Conservation (phyloP, 2,113 vertebrate genomes). For the Neomonachus schauinslandi region DNA sequence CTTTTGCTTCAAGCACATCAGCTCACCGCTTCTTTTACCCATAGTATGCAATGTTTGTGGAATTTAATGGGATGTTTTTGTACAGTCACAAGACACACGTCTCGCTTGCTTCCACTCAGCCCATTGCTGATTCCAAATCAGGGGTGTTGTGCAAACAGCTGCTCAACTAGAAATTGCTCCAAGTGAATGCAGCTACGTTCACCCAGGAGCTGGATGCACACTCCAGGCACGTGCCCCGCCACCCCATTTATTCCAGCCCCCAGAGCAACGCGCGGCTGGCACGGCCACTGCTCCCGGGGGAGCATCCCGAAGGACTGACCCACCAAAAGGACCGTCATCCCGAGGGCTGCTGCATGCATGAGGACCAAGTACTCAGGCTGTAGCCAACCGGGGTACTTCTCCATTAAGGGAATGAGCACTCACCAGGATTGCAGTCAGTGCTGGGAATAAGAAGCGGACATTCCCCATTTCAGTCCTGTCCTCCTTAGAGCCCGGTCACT, state of each 20-base stretch:
- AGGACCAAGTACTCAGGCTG: not conserved
- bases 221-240: not conserved
- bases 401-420: not conserved
- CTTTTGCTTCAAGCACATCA: not conserved
- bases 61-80: not conserved
- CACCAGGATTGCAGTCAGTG: accelerated
- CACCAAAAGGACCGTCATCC: not conserved
- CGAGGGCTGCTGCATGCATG: not conserved
- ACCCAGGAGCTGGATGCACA: not conserved
- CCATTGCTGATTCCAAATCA: not conserved
- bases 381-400: not conserved
- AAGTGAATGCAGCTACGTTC: not conserved
- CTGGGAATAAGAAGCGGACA: not conserved
- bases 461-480: not conserved
- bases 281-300: not conserved
- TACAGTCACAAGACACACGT: not conserved
- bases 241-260: not conserved
- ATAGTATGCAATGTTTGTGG: not conserved
- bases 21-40: not conserved
- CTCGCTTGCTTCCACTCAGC: not conserved
- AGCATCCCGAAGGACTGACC: not conserved
- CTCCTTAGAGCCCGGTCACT: not conserved
- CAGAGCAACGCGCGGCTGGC: not conserved
- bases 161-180: not conserved
- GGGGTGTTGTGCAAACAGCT: not conserved